Evolutionary conservation across 92 coral and sea anemone species (phyloP).

Genomic region (Epizoanthus fatuus): DNA sequence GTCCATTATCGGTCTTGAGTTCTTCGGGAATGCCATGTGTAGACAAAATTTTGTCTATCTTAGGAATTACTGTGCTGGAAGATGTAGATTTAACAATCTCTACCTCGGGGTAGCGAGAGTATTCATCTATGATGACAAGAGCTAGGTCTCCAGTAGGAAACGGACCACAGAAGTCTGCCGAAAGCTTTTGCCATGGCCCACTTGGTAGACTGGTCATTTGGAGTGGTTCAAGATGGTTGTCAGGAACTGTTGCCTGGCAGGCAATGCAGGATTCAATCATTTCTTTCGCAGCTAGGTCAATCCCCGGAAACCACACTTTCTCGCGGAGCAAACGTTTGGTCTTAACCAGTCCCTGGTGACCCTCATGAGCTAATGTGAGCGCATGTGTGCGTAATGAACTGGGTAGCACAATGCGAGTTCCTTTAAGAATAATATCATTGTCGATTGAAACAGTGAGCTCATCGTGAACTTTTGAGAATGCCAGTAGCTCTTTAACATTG

Average conservation of each 20-base stretch:
- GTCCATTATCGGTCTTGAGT: background rate
- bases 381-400: conserved; percentile 17
- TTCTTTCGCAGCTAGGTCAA: background rate
- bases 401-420: conserved; percentile 31
- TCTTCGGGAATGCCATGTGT: too few relatives aligned
- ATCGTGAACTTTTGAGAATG: conserved; percentile 1
- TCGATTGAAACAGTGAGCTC: conserved; percentile 4
- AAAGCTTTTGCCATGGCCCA: conserved; percentile 7
- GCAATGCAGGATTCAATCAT: background rate
- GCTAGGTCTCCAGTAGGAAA: background rate
- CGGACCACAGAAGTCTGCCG: conserved; percentile 25
- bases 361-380: conserved; percentile 1
- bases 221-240: background rate
- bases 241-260: conserved; percentile 7
- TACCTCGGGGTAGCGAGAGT: too few relatives aligned
- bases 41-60: too few relatives aligned
- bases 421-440: conserved; percentile 26
- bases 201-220: conserved; percentile 6
- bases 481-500: background rate
- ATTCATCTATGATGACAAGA: too few relatives aligned
- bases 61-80: too few relatives aligned
- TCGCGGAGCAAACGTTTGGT: conserved; percentile 13
- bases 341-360: conserved; percentile 22
- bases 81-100: too few relatives aligned
- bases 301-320: conserved; percentile 30